Conservation (phyloP, 1,140 invertebrate genomes). For the Acromyrmex heyeri region DNA sequence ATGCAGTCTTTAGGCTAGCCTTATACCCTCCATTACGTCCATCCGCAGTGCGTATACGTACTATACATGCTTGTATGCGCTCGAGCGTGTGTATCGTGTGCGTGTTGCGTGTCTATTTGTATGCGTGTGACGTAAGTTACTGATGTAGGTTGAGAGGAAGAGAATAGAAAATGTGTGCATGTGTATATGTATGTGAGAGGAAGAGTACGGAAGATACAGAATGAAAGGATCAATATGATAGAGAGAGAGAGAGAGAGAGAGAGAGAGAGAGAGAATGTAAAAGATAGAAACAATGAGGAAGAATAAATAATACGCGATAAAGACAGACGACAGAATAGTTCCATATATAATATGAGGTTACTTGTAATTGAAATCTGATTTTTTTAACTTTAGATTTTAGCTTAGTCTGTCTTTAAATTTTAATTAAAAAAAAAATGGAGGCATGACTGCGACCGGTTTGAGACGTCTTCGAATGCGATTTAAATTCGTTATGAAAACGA, state of each 20-base stretch:
- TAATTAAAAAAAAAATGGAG: slow-evolving; percentile 40
- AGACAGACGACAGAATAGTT: slow-evolving; percentile 29
- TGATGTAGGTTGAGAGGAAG: slow-evolving; percentile 36
- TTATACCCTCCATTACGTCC: slow-evolving; percentile 69
- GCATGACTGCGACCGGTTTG: slow-evolving; percentile 42
- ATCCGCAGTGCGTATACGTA: slow-evolving; percentile 65
- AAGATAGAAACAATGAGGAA: neutral
- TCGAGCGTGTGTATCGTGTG: slow-evolving; percentile 41
- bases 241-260: neutral
- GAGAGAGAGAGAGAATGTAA: neutral
- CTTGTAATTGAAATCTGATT: slow-evolving; percentile 45
- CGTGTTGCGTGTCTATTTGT: slow-evolving; percentile 52
- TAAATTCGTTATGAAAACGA: slow-evolving; percentile 32
- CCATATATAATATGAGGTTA: slow-evolving; percentile 41
- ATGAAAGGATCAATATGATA: neutral
- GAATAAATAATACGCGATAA: slow-evolving; percentile 26
- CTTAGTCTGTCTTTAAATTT: slow-evolving; percentile 48
- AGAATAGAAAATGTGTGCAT: slow-evolving; percentile 1
- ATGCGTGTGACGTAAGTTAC: slow-evolving; percentile 41
- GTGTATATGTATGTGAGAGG: neutral
- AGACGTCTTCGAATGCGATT: slow-evolving; percentile 32
- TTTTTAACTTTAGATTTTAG: slow-evolving; percentile 55
- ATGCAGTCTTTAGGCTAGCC: slow-evolving; percentile 71
- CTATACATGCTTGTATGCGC: slow-evolving; percentile 53
- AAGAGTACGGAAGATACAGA: slow-evolving; percentile 24